These are phyloP conservation scores for Noctua janthe DNA, from an alignment of 2,888 invertebrate genomes.

Conservation along the genomic window DNA sequence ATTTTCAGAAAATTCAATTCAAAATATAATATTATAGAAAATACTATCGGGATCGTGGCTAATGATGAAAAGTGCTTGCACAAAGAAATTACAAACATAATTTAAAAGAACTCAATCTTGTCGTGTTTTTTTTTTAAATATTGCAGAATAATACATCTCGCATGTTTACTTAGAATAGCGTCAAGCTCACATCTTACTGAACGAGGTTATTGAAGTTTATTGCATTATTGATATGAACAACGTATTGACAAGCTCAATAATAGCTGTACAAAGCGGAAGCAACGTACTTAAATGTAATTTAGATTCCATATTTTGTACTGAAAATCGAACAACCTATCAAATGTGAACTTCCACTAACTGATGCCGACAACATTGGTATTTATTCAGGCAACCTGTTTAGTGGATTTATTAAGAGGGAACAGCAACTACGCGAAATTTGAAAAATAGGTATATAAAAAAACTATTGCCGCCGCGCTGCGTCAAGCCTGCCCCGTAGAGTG, in stretches of 20 bases:
- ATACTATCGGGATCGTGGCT: background rate
- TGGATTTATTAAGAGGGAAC: background rate
- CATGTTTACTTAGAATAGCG: constrained; percentile 17
- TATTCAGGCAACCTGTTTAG: background rate
- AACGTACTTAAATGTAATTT: background rate
- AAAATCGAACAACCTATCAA: constrained; percentile 3
- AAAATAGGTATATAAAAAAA: too few relatives aligned
- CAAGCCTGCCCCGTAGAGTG: too few relatives aligned
- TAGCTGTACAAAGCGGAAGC: background rate
- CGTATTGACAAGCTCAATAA: background rate
- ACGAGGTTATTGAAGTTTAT: constrained; percentile 24
- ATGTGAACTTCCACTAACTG: background rate
- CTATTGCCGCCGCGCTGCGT: too few relatives aligned
- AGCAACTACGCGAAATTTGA: too few relatives aligned
- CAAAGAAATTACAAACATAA: constrained; percentile 5
- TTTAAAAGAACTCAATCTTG: background rate
- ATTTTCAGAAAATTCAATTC: background rate
- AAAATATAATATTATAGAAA: background rate
- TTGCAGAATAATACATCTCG: constrained; percentile 33
- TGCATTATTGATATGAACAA: constrained; percentile 10
- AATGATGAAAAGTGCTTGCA: background rate
- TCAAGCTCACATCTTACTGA: constrained; percentile 7
- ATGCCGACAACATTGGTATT: constrained; percentile 11
- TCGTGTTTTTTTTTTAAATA: constrained; percentile 5
- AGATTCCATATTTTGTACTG: background rate